Conservation (phyloP, 2,888 invertebrate genomes). For the Formica aserva region DNA sequence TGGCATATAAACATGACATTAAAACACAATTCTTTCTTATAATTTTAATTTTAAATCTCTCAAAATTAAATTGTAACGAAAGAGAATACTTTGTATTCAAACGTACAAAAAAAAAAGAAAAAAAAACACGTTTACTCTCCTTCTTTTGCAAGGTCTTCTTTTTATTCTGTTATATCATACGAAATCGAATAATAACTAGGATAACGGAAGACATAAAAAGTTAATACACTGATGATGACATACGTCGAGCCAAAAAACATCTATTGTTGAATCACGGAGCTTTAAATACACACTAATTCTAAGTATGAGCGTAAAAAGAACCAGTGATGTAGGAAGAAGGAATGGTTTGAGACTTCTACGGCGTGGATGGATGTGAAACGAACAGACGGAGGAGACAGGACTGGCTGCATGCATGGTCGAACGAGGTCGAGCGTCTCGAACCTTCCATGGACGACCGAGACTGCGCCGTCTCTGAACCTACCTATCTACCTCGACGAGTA, state of each 20-base stretch:
- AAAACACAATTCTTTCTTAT: not conserved
- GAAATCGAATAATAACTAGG: not conserved
- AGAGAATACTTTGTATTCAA: not conserved
- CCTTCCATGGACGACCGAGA: slow-evolving; percentile 61
- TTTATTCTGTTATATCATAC: not conserved
- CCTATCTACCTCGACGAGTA: slow-evolving; percentile 12
- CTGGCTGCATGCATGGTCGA: slow-evolving; percentile 59
- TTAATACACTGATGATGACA: not conserved
- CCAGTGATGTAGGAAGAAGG: slow-evolving; percentile 30
- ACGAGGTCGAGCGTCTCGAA: slow-evolving; percentile 77
- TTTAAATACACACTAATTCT: not conserved
- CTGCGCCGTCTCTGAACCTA: slow-evolving; percentile 24
- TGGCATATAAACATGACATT: not conserved
- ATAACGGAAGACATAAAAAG: not conserved
- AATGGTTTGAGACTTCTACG: slow-evolving; percentile 30
- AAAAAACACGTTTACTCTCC: not conserved
- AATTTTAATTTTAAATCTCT: not conserved
- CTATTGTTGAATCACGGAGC: not conserved
- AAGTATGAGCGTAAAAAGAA: slow-evolving; percentile 2
- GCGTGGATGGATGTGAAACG: slow-evolving; percentile 34
- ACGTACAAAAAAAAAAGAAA: not conserved
- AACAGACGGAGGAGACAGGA: slow-evolving; percentile 53
- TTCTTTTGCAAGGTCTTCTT: not conserved
- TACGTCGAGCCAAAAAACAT: not conserved
- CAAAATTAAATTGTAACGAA: not conserved